A percentile compares a stretch with the other conserved stretches of the same genome.
Conservation (phyloP, 2,113 vertebrate species). For the Rissa tridactyla region DNA sequence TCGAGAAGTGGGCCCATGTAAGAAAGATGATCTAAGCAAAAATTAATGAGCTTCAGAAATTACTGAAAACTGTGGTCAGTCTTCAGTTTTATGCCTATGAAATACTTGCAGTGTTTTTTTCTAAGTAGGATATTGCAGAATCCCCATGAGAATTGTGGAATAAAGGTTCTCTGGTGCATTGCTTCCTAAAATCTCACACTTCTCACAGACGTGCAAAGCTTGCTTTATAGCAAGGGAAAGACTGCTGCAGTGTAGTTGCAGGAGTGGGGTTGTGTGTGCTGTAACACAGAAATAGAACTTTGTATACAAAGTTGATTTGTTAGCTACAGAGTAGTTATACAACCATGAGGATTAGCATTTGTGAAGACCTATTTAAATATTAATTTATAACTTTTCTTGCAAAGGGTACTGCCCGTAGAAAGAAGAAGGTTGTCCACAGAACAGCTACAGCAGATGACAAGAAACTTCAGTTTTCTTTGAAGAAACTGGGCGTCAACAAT, state of each 20-base stretch:
- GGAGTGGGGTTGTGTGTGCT: background rate
- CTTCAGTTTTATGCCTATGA: background rate
- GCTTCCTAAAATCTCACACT: background rate
- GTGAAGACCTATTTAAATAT: background rate
- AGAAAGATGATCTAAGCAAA: background rate
- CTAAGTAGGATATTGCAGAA: background rate
- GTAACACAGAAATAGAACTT: background rate
- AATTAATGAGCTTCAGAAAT: background rate
- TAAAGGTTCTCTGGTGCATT: background rate
- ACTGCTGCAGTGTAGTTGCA: background rate
- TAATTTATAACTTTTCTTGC: background rate
- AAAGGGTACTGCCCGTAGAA: conserved; percentile 92
- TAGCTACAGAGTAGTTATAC: background rate
- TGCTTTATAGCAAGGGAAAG: background rate
- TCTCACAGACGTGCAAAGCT: background rate
- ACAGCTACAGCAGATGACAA: conserved; percentile 95
- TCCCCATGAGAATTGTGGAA: background rate
- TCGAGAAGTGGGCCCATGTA: background rate
- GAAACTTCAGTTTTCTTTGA: conserved; percentile 94
- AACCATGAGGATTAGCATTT: background rate
- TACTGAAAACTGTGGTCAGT: background rate
- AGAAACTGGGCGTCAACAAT: conserved; percentile 93
- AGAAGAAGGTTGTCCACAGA: conserved; percentile 97
- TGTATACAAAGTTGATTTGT: background rate
- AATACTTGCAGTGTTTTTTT: background rate